Percentiles rank a stretch among this genome's conserved stretches.
Conservation (phyloP, 23 tunicate species). For the Botrylloides violaceus region DNA sequence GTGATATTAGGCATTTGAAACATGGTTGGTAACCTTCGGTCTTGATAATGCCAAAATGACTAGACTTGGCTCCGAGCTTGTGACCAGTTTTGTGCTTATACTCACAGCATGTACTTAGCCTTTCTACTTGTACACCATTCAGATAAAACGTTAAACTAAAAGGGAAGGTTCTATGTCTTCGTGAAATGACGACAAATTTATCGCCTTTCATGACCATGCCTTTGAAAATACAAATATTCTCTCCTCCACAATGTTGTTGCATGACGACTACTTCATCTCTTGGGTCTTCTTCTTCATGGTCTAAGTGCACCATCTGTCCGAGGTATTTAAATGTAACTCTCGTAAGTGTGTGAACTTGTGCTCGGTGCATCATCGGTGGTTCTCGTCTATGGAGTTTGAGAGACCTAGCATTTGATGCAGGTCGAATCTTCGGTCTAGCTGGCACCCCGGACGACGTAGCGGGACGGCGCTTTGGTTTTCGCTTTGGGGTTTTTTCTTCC, state of each 20-base stretch:
- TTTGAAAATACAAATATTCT: conserved; percentile 79
- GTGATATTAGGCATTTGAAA: conserved; percentile 27
- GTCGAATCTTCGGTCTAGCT: conserved; percentile 9
- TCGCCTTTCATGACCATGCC: conserved; percentile 74
- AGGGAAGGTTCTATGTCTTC: conserved; percentile 90
- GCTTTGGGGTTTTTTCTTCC: conserved; percentile 29
- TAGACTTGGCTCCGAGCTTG: conserved; percentile 77
- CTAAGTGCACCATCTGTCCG: conserved; percentile 75
- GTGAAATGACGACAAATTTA: conserved; percentile 71
- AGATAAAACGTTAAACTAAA: conserved; percentile 87
- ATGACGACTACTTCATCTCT: conserved; percentile 74
- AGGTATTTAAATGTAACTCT: conserved; percentile 78
- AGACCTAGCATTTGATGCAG: conserved; percentile 26
- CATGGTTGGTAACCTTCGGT: conserved; percentile 91
- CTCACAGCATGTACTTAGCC: conserved; percentile 96
- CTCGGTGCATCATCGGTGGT: conserved; percentile 84
- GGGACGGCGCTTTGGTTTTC: conserved; percentile 17
- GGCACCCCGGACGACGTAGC: conserved; percentile 28
- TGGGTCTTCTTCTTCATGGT: conserved; percentile 81
- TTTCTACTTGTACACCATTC: conserved; percentile 80
- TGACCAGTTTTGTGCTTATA: conserved; percentile 71
- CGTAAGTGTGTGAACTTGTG: conserved; percentile 45
- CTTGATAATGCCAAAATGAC: conserved; percentile 74
- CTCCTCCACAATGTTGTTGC: conserved; percentile 99
- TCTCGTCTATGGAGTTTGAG: conserved; percentile 66